A percentile compares a stretch with the other conserved stretches of the same genome.
Evolutionary conservation across 2,113 vertebrate species (phyloP).

Genomic region (Apodemus sylvaticus): DNA sequence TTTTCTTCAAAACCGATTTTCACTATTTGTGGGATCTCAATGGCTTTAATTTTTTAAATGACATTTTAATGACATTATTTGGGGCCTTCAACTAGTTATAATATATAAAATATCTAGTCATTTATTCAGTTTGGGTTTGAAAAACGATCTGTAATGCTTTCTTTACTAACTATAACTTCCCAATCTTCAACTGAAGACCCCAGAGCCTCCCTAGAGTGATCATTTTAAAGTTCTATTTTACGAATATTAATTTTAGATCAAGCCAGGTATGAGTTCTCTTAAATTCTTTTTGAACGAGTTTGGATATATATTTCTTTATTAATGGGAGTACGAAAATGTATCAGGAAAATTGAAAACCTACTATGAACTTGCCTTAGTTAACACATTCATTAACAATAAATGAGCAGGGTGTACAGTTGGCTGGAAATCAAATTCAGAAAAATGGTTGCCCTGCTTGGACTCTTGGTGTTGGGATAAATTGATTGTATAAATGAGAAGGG

Average conservation of each 20-base stretch:
- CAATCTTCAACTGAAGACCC: slow-evolving; percentile 18
- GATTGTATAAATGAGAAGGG: background rate
- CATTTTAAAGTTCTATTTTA: slow-evolving; percentile 56
- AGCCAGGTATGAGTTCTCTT: slow-evolving; percentile 51
- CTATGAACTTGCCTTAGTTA: slow-evolving; percentile 58
- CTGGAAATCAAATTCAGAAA: slow-evolving; percentile 23
- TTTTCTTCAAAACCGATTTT: background rate
- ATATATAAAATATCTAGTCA: background rate
- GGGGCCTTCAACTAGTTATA: background rate
- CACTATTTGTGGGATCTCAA: slow-evolving; percentile 37
- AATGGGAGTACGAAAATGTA: slow-evolving; percentile 49
- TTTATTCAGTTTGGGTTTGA: slow-evolving; percentile 24
- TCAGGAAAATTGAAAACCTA: background rate
- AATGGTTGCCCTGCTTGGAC: background rate
- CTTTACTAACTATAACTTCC: slow-evolving; percentile 44
- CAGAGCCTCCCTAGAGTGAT: background rate
- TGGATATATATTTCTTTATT: slow-evolving; percentile 44
- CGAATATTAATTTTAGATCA: slow-evolving; percentile 69
- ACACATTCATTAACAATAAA: slow-evolving; percentile 47
- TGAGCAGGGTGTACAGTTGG: background rate
- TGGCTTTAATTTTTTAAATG: slow-evolving; percentile 51
- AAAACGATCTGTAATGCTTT: slow-evolving; percentile 53
- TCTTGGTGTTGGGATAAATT: background rate
- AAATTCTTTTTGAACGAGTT: slow-evolving; percentile 53
- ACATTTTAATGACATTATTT: slow-evolving; percentile 11